These are phyloP conservation scores for Polyodon spathula DNA, from an alignment of 2,113 vertebrate species.

Conservation along the genomic window DNA sequence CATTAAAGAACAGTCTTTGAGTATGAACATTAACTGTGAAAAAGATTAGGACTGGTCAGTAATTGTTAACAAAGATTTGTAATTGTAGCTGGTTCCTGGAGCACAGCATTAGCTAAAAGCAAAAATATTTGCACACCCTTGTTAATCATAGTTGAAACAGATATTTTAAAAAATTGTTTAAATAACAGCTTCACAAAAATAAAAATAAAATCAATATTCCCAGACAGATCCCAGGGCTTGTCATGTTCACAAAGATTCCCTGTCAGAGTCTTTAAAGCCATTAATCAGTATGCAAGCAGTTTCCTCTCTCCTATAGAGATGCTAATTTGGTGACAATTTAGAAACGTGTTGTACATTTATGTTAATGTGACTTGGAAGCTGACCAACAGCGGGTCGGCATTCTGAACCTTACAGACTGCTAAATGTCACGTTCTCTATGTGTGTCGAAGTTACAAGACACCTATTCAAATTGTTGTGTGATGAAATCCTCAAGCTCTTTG, in stretches of 20 bases:
- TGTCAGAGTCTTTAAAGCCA: slow-evolving; percentile 67
- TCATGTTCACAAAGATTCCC: slow-evolving; percentile 72
- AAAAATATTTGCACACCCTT: too few species aligned
- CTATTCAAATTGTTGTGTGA: too few species aligned
- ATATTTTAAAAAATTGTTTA: slow-evolving; percentile 1
- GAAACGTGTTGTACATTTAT: slow-evolving; percentile 68
- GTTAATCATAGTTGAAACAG: not conserved
- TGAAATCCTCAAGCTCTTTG: too few species aligned
- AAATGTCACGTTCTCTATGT: slow-evolving; percentile 33
- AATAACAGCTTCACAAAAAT: slow-evolving; percentile 32
- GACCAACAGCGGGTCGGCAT: slow-evolving; percentile 43
- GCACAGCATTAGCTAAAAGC: too few species aligned
- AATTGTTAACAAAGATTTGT: too few species aligned
- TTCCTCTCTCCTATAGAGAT: slow-evolving; percentile 70
- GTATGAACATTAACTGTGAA: too few species aligned
- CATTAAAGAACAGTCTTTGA: too few species aligned
- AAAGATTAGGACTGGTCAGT: too few species aligned
- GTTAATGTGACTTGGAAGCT: slow-evolving; percentile 53
- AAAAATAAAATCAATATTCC: slow-evolving; percentile 58
- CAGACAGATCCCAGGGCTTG: slow-evolving; percentile 65
- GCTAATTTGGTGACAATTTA: slow-evolving; percentile 68
- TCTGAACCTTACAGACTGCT: slow-evolving; percentile 30
- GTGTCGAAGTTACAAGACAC: too few species aligned
- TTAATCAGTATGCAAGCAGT: slow-evolving; percentile 77
- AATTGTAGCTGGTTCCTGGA: too few species aligned